Evolutionary conservation across 2,797 vertebrate species (phyloP).

Genomic region (Clarias laeviceps): DNA sequence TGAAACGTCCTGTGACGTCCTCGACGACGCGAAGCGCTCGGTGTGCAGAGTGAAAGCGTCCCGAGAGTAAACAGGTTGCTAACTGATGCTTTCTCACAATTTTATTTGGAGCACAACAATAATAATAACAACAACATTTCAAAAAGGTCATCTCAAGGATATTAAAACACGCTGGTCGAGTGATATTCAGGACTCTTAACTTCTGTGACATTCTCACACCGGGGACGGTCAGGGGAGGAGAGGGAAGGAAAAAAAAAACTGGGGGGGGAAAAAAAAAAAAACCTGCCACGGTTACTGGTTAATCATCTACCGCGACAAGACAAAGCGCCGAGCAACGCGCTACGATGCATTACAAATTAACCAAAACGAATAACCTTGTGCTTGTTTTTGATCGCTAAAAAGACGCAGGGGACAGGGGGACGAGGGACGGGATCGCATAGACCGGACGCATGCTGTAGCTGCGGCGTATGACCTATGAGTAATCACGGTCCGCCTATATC

Average conservation of each 20-base stretch:
- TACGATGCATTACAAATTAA: constrained; percentile 75
- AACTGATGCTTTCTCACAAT: constrained; percentile 7
- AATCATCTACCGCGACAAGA: constrained; percentile 76
- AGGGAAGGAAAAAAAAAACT: too few relatives aligned
- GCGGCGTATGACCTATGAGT: constrained; percentile 47
- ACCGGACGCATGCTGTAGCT: constrained; percentile 10
- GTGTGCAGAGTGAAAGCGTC: constrained; percentile 1
- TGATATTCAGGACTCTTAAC: constrained; percentile 55
- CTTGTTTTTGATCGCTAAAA: constrained; percentile 40
- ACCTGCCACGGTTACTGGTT: constrained; percentile 63
- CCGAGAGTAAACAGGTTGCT: constrained; percentile 8
- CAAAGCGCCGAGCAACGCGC: constrained; percentile 60
- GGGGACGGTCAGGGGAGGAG: constrained; percentile 44
- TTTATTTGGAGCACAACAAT: not conserved
- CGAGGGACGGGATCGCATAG: constrained; percentile 29
- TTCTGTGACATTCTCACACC: constrained; percentile 38
- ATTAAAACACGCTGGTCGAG: constrained; percentile 10
- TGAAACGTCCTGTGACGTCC: not conserved
- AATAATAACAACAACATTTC: not conserved
- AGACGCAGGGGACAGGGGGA: constrained; percentile 1
- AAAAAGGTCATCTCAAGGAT: constrained; percentile 44
- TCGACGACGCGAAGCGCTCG: not conserved
- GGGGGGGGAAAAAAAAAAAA: constrained; percentile 4
- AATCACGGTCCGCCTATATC: constrained; percentile 30
- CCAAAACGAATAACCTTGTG: constrained; percentile 49